Conservation (phyloP, 2,888 invertebrate species). For the Apotomis capreana region DNA sequence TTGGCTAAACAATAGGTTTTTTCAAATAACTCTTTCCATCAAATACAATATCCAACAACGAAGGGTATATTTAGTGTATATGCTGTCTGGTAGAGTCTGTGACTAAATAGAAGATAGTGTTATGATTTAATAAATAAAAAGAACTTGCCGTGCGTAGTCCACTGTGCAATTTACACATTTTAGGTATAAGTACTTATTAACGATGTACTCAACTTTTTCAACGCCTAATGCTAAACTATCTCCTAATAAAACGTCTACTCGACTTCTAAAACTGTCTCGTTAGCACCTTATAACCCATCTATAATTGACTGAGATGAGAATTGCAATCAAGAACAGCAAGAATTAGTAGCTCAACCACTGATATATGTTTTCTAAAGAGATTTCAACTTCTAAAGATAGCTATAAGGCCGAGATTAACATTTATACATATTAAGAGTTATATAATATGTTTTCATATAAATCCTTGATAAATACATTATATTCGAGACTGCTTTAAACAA, state of each 20-base stretch:
- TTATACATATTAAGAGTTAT: background rate
- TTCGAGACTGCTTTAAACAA: background rate
- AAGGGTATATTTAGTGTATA: too few species aligned
- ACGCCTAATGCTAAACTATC: conserved; percentile 13
- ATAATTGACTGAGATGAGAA: conserved; percentile 29
- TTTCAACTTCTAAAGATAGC: conserved; percentile 18
- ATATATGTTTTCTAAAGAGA: conserved; percentile 19
- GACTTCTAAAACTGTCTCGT: conserved; percentile 12
- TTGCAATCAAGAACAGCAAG: conserved; percentile 12
- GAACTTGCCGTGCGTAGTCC: too few species aligned
- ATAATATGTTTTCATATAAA: conserved; percentile 1
- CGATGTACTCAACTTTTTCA: background rate
- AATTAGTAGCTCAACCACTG: background rate
- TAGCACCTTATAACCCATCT: conserved; percentile 27
- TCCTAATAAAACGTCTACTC: background rate
- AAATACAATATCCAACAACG: too few species aligned
- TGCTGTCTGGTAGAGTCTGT: too few species aligned
- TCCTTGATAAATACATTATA: background rate
- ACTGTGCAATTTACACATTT: too few species aligned
- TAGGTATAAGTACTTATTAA: too few species aligned
- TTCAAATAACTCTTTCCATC: too few species aligned
- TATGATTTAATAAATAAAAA: too few species aligned
- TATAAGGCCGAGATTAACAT: background rate
- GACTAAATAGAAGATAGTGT: too few species aligned
- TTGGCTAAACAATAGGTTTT: too few species aligned